Evolutionary conservation across 1,140 invertebrate genomes (phyloP), one percentile per base, ranked within the genome.

Genomic region (Temnothorax curvispinosus): DNA sequence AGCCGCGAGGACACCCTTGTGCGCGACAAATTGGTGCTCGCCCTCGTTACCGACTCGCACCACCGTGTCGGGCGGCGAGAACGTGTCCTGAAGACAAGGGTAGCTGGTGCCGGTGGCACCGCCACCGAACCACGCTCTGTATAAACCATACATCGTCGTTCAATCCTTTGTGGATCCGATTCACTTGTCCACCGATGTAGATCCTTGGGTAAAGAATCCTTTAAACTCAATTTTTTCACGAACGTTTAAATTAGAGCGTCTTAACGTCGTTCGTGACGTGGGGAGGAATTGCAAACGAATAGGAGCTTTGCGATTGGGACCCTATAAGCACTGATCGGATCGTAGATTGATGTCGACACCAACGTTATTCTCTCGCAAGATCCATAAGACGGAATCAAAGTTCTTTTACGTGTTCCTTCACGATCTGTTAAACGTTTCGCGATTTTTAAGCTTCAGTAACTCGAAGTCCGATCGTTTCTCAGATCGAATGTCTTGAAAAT

Each of bases 21-120:
- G 97, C 1, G 97, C 97, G 0, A 97, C 96, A 93, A 97, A 98
- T 56, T 97, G 95, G 64, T 96, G 96, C 3, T 96, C 96, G 80
- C 96, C 95, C 3, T 95, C 94, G 32, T 96, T 96, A 0, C 97
- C 97, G 9, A 97, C 97, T 92, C 96, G 95, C 0, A 97, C 94
- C 27, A 97, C 93, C 0, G 97, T 96, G 90, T 97, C 96, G 8
- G 97, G 97, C 0, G 89, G 96, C 93, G 89, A 96, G 90, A 91
- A 94, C 8, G 94, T 94, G 87, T 94, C 95, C 87, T 91, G 89
- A 9, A 91, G 88, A 80, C 91, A 92, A 69, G 93, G 91, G 78
- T 93, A 94, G 41, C 88, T 94, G 67, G 93, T 92, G 75, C 90
- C 89, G 81, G 88, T 85, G 13, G 82, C 76, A 74, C 89, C 88